Evolutionary conservation across 1,140 invertebrate genomes (phyloP), one percentile per base, ranked within the genome.

Genomic region (Hypothenemus hampei): DNA sequence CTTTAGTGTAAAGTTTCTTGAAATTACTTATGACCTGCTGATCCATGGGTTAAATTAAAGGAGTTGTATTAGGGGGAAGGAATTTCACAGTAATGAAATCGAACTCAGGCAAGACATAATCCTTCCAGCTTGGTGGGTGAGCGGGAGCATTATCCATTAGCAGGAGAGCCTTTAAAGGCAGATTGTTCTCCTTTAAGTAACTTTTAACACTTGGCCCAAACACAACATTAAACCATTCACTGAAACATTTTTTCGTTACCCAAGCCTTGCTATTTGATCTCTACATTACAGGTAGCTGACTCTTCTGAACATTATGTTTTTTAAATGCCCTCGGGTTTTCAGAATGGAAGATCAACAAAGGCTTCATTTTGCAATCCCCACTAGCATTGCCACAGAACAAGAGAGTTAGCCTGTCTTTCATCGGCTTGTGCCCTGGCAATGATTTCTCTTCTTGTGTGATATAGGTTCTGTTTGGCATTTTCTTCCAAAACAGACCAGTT

Each of bases 351-450:
- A 48, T 19, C 21, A 59, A 24, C 22, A 59, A 41, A 40, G 40
- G 37, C 21, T 56, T 56, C 19, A 37, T 39, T 11, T 36, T 21
- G 51, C 24, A 52, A 49, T 61, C 50, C 10, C 47, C 44, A 43
- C 33, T 31, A 18, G 45, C 57, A 46, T 55, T 59, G 21, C 19
- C 43, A 41, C 52, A 29, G 10, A 62, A 18, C 31, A 62, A 33
- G 19, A 57, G 31, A 6, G 51, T 62, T 8, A 56, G 21, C 21
- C 45, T 24, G 35, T 78, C 72, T 61, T 77, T 76, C 16, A 64
- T 61, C 33, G 65, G 63, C 59, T 75, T 76, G 65, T 69, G 71
- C 37, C 73, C 72, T 18, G 66, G 64, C 43, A 66, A 61, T 31
- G 57, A 48, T 58, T 73, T 72, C 52, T 75, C 64, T 23, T 63